A percentile compares a stretch with the other conserved stretches of the same genome.
These are phyloP conservation scores for Microchrysa polita DNA, from an alignment of 2,888 invertebrate species.

Conservation along the genomic window DNA sequence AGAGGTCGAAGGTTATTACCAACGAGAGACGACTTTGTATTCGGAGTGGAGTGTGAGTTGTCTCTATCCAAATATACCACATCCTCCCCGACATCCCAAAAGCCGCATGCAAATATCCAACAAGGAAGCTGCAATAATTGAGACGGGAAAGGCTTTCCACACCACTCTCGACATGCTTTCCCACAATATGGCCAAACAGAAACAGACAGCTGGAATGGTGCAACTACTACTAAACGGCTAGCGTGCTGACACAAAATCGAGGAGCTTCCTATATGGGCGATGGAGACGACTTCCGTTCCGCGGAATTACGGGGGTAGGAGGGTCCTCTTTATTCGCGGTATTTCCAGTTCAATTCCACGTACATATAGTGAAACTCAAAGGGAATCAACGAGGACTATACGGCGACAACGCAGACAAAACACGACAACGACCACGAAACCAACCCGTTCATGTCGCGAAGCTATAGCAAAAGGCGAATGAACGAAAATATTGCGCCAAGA, in stretches of 20 bases:
- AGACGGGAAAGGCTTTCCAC: slow-evolving; percentile 19
- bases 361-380: slow-evolving; percentile 23
- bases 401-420: slow-evolving; percentile 18
- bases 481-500: slow-evolving; percentile 25
- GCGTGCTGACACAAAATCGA: neutral
- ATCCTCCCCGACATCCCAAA: neutral
- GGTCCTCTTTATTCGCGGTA: slow-evolving; percentile 22
- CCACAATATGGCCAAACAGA: slow-evolving; percentile 20
- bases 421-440: neutral
- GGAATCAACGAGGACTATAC: neutral
- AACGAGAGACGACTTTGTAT: too few species aligned
- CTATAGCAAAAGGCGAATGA: neutral
- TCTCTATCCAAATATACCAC: slow-evolving; percentile 20
- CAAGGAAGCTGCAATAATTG: neutral
- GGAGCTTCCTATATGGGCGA: neutral
- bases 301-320: slow-evolving; percentile 5
- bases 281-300: neutral
- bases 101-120: neutral
- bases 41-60: neutral
- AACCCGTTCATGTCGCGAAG: too few species aligned
- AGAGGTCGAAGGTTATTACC: slow-evolving; percentile 32
- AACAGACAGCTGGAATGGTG: slow-evolving; percentile 22
- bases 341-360: slow-evolving; percentile 31
- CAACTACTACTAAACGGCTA: neutral
- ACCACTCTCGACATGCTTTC: slow-evolving; percentile 22